These are phyloP conservation scores for Drosophila lutescens DNA, from an alignment of 2,888 invertebrate species.

Conservation along the genomic window DNA sequence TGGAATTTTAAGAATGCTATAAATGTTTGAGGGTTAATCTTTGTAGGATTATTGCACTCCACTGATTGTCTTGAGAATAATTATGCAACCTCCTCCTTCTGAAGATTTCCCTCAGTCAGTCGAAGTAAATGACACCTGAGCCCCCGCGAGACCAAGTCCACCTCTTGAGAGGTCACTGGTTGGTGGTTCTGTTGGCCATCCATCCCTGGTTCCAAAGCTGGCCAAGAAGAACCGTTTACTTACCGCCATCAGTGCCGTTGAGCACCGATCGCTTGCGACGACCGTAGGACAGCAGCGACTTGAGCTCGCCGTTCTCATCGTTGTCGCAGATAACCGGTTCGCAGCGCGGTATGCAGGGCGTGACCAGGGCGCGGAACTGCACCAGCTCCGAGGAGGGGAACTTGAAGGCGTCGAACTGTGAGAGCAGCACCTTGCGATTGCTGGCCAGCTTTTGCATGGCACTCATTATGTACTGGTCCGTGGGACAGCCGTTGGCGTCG, in stretches of 20 bases:
- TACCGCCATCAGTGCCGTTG: slow-evolving; percentile 84
- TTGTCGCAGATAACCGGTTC: slow-evolving; percentile 95
- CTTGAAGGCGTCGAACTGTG: slow-evolving; percentile 97
- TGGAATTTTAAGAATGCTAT: no score
- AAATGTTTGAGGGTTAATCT: no score
- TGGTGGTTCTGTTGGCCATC: neutral
- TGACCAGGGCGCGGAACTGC: slow-evolving; percentile 96
- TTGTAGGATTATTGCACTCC: no score
- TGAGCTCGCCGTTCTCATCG: slow-evolving; percentile 92
- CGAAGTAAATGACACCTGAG: slow-evolving; percentile 8
- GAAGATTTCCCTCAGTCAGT: neutral
- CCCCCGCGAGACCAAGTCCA: neutral
- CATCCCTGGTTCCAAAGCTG: slow-evolving; percentile 36
- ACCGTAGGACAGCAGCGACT: slow-evolving; percentile 93
- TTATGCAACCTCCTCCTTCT: neutral
- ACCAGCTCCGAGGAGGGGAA: slow-evolving; percentile 97
- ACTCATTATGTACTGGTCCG: slow-evolving; percentile 98
- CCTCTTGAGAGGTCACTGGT: slow-evolving; percentile 15
- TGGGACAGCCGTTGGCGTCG: slow-evolving; percentile 96
- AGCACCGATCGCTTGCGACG: slow-evolving; percentile 89
- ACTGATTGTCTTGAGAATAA: neutral
- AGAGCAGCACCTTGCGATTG: slow-evolving; percentile 92
- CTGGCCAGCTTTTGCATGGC: slow-evolving; percentile 92
- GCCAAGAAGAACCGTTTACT: slow-evolving; percentile 58
- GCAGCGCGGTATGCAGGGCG: slow-evolving; percentile 96